Evolutionary conservation across 1,140 invertebrate species (phyloP).

Genomic region (Drosophila nigromelanica): DNA sequence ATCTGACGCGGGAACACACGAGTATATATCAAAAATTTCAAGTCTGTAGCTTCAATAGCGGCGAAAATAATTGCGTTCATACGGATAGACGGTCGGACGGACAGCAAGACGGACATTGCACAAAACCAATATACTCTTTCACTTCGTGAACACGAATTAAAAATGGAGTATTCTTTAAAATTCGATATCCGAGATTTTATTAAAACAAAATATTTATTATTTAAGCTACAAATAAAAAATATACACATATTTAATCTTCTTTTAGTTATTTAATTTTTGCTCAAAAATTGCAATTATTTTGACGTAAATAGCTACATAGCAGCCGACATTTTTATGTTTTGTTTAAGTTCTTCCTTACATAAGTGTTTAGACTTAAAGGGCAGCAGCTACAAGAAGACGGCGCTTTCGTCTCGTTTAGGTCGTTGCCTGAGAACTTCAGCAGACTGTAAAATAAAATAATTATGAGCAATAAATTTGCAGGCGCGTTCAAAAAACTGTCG

Average conservation of each 20-base stretch:
- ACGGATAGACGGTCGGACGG: too few relatives aligned
- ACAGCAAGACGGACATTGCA: too few relatives aligned
- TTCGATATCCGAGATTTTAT: too few relatives aligned
- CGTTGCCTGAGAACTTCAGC: slow-evolving; percentile 76
- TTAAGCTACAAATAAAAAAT: too few relatives aligned
- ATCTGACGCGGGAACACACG: too few relatives aligned
- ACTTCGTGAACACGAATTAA: too few relatives aligned
- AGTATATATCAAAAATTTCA: too few relatives aligned
- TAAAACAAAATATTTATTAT: neutral
- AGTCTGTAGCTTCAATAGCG: too few relatives aligned
- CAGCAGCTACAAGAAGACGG: slow-evolving; percentile 25
- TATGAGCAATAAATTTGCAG: slow-evolving; percentile 76
- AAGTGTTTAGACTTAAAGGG: slow-evolving; percentile 26
- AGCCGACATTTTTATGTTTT: neutral
- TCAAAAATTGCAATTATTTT: neutral
- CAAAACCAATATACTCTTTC: too few relatives aligned
- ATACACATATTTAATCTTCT: too few relatives aligned
- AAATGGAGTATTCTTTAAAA: too few relatives aligned
- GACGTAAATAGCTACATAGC: neutral
- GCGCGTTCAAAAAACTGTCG: slow-evolving; percentile 61
- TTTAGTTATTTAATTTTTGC: neutral
- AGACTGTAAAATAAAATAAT: slow-evolving; percentile 82
- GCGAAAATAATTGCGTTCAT: too few relatives aligned
- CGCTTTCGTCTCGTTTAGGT: slow-evolving; percentile 37
- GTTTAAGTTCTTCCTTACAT: slow-evolving; percentile 15